Base-by-base conservation (phyloP, 2,113 vertebrate species). In the Anhinga rufa region DNA sequence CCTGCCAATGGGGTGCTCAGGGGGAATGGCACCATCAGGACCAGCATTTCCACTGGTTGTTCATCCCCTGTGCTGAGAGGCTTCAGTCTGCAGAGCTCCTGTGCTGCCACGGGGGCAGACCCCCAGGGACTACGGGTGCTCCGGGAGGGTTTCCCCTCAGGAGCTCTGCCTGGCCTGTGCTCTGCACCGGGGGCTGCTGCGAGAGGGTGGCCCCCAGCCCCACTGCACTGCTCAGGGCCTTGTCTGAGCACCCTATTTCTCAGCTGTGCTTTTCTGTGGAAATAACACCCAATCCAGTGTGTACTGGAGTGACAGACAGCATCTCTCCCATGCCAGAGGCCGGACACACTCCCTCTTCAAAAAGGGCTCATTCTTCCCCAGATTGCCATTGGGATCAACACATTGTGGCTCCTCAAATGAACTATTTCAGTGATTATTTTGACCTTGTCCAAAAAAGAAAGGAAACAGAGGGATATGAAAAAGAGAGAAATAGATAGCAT, bases 321-420 rank as follows among this genome's bases (percentile, higher is more conserved):
- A 86, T n/a, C 75, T 14, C 14, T 44, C 32, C n/a, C 8, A 2
- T 1, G 9, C 10, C 52, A 38, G 32, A 60, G 14, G 17, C 10
- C 6, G 5, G 66, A 19, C 19, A 18, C 0, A 0, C 10, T 34
- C 9, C 6, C 18, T 34, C 9, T 72, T 55, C 81, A 16, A 4
- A 64, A 60, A 21, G 1, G 17, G 40, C 44, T 77, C 14, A 0
- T 77, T 65, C 34, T 72, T 24, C 31, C 12, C 31, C 34, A 9
- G 3, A 26, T 86, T 87, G 36, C 77, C 31, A 1, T 38, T 12
- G 61, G 46, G 51, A 85, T 75, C 51, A 40, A 28, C 0, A 0
- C 52, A 22, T 3, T 3, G 17, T n/a, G 44, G n/a, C 60, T 93
- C 51, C 34, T 57, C 68, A 42, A n/a, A 61, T 19, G 24, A 76